Percentiles rank a stretch among this genome's conserved stretches.
Conservation (phyloP, 2,888 invertebrate species). For the Andrena praecox region DNA sequence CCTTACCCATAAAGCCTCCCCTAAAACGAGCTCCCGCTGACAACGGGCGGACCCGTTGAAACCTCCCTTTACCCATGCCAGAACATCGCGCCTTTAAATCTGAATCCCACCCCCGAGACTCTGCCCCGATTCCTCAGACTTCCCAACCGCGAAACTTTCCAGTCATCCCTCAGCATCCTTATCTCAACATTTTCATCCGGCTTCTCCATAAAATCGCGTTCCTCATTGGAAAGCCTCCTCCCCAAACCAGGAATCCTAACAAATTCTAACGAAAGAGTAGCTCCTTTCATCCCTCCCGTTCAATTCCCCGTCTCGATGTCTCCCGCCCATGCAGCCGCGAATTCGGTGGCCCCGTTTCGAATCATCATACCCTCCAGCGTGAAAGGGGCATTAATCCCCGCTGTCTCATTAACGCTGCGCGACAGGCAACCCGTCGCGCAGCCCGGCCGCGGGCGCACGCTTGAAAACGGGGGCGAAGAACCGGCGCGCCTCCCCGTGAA, state of each 20-base stretch:
- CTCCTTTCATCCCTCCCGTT: no score
- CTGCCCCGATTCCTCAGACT: background rate
- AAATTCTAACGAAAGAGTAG: no score
- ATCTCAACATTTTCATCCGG: background rate
- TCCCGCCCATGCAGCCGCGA: no score
- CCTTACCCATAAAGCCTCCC: background rate
- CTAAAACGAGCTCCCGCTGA: background rate
- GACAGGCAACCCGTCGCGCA: background rate
- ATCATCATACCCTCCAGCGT: background rate
- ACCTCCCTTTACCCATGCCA: background rate
- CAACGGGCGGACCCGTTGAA: background rate
- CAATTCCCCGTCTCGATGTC: no score
- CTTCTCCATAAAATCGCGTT: background rate
- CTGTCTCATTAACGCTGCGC: constrained; percentile 22
- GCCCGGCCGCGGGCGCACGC: no score
- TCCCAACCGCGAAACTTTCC: background rate
- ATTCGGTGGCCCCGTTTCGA: no score
- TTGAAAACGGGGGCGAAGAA: background rate
- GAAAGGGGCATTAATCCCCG: background rate
- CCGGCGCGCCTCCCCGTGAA: background rate
- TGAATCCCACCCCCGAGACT: background rate
- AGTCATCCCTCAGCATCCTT: background rate
- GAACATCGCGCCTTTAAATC: constrained; percentile 2
- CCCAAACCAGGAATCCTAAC: no score
- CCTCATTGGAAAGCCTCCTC: background rate